phyloP scores from a whole-genome alignment of 2,797 vertebrate genomes.

The Phyllotis vaccarum region DNA sequence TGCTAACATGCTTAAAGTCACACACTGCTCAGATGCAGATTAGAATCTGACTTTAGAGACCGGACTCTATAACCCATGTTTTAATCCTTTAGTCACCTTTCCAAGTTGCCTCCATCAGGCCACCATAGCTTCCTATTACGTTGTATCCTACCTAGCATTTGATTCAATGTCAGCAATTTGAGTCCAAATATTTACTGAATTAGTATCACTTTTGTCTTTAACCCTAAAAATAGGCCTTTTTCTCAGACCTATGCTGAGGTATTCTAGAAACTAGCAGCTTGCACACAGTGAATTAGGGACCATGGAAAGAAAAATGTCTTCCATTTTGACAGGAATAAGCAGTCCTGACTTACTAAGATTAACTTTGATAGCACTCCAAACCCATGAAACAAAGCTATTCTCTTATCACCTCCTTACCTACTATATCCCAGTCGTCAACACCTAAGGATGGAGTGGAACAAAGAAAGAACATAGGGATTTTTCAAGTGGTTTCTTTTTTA shows the following conservation, averaged over 20 bases:
- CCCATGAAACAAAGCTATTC: not conserved
- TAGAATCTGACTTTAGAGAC: conserved; percentile 7
- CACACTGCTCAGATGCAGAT: not conserved
- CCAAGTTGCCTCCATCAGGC: not conserved
- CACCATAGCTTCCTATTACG: not conserved
- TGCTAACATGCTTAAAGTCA: not conserved
- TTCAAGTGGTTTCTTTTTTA: too few species aligned
- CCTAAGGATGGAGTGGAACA: not conserved
- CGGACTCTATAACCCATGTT: not conserved
- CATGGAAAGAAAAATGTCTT: conserved; percentile 21
- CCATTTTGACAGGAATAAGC: conserved; percentile 2
- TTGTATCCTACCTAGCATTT: conserved; percentile 39
- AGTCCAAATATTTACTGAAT: conserved; percentile 54
- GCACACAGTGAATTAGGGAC: not conserved
- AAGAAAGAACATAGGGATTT: not conserved
- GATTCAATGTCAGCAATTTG: conserved; percentile 39
- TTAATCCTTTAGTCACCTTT: not conserved
- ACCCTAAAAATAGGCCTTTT: conserved; percentile 16
- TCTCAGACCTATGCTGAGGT: not conserved
- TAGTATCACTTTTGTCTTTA: conserved; percentile 40
- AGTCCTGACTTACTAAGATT: not conserved
- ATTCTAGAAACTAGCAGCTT: conserved; percentile 46
- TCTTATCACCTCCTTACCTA: not conserved
- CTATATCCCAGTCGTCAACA: not conserved
- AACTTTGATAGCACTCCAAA: not conserved